phyloP scores from a whole-genome alignment of 1,140 invertebrate genomes.

The Palaemon carinicauda region DNA sequence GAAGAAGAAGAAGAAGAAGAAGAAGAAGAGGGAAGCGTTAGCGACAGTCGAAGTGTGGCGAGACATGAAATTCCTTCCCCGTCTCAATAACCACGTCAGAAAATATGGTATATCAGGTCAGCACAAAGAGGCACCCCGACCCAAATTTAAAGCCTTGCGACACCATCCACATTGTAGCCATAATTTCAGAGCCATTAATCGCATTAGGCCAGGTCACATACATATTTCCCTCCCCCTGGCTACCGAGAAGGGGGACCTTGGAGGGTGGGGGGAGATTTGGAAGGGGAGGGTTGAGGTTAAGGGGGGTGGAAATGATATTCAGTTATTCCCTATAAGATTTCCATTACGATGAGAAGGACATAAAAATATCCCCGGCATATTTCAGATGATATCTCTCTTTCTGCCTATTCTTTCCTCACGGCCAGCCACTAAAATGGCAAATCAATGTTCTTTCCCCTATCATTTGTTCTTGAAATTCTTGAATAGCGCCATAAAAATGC shows the following conservation, averaged over 20 bases:
- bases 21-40: not conserved
- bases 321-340: conserved; percentile 51
- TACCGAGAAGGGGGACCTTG: too few relatives aligned
- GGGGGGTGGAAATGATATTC: conserved; percentile 26
- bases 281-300: not conserved
- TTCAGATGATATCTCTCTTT: conserved; percentile 44
- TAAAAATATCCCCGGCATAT: conserved; percentile 45
- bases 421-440: conserved; percentile 13
- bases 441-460: conserved; percentile 35
- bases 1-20: not conserved
- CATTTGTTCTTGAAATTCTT: conserved; percentile 43
- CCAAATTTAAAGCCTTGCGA: conserved; percentile 34
- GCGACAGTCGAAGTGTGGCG: not conserved
- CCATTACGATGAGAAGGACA: conserved; percentile 38
- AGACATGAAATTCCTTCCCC: not conserved
- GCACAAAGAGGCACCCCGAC: conserved; percentile 19
- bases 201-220: conserved; percentile 39
- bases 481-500: conserved; percentile 30
- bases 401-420: not conserved
- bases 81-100: conserved; percentile 31
- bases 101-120: conserved; percentile 42
- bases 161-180: conserved; percentile 40
- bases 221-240: conserved; percentile 9
- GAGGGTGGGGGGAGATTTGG: too few relatives aligned
- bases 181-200: conserved; percentile 51